Conservation (phyloP, 2,113 vertebrate genomes). For the Macroglossus sobrinus region DNA sequence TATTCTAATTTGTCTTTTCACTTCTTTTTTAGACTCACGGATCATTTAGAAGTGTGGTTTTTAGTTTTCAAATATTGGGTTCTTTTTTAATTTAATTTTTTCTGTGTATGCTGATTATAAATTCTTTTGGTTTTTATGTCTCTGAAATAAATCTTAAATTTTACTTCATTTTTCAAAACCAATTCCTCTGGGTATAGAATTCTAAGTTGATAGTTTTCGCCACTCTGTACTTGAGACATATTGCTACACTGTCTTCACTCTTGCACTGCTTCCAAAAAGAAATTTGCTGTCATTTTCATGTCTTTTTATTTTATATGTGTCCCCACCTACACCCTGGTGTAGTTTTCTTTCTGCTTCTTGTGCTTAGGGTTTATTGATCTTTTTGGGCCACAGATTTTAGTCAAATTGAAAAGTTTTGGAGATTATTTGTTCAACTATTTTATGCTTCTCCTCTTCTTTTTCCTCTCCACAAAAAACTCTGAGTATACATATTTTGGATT, state of each 20-base stretch:
- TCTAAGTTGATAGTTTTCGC: neutral
- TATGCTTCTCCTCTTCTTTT: neutral
- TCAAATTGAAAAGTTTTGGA: neutral
- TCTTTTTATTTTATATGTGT: neutral
- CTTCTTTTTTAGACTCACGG: neutral
- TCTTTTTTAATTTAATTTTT: neutral
- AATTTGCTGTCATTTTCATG: neutral
- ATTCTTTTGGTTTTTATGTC: neutral
- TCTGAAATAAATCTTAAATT: neutral
- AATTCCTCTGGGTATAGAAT: neutral
- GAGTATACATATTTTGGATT: neutral
- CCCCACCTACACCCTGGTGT: neutral
- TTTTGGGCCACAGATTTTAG: neutral
- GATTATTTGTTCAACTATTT: neutral
- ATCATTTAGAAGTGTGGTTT: neutral
- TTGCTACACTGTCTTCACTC: neutral
- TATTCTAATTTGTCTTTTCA: neutral
- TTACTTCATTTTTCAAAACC: neutral
- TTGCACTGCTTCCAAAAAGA: neutral
- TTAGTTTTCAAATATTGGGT: neutral
- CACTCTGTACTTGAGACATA: neutral
- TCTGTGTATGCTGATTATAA: neutral
- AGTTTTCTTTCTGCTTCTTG: neutral
- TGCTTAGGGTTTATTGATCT: neutral
- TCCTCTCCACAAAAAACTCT: neutral